Base-by-base conservation (phyloP, 2,113 vertebrate species). In the Delphinus delphis region DNA sequence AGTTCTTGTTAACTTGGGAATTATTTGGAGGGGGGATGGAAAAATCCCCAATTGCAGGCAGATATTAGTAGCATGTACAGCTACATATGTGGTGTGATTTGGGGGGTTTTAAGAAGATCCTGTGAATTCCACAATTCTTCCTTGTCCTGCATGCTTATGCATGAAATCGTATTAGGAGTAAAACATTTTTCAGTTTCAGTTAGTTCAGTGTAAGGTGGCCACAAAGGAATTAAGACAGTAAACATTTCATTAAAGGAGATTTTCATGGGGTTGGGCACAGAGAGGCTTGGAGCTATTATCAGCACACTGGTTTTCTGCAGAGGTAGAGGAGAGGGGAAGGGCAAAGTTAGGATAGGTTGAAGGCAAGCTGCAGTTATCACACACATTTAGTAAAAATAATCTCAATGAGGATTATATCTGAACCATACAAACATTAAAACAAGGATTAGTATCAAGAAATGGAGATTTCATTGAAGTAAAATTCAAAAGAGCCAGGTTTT, bases 131-230 rank as follows among this genome's bases (percentile, higher is more conserved):
- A 18, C 0, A 55, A 8, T 81, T 62, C 14, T 67, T 96, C 23
- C 62, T 80, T 80, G 63, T 53, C 25, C 28, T 73, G 10, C 11
- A 4, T 38, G 58, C 65, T 88, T 88, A 44, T 67, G 18, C 1
- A 38, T 44, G 10, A 88, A 50, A 95, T 38, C 5, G 3, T 60
- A 23, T 63, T 68, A 81, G 73, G 36, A 71, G 53, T 81, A 44
- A 91, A n/a, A 55, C 2, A n/a, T 63, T 88, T 96, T 83, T 73
- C 21, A 74, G 0, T 82, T 95, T 92, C 10, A 96, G 70, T 82
- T 87, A 94, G 21, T 93, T 91, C 20, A 81, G 2, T 67, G 26
- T 13, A 92, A 86, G 33, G 13, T 83, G 53, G 12, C 38, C 47
- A 79, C 62, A 88, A 79, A 60, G 18, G 38, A 89, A 85, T 63